Evolutionary conservation across 1,140 invertebrate genomes (phyloP).

Genomic region (Ganaspis sp.): DNA sequence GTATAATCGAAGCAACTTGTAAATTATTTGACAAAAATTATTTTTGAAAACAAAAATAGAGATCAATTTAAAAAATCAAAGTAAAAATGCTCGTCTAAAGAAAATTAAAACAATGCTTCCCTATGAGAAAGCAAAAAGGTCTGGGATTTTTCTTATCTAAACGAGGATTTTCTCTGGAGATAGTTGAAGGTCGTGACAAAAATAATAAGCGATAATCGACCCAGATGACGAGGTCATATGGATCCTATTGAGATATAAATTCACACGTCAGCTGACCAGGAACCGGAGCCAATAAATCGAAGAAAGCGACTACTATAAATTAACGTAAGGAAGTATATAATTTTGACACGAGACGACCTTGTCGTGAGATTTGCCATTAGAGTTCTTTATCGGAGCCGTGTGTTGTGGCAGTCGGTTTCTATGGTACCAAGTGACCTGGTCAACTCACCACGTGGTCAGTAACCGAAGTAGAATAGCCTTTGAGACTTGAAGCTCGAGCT

Average conservation of each 20-base stretch:
- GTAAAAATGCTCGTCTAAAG: too few relatives aligned
- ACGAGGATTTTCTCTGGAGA: not conserved
- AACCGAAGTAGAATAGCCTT: slow-evolving; percentile 37
- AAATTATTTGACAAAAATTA: too few relatives aligned
- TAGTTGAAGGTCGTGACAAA: not conserved
- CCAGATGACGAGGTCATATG: not conserved
- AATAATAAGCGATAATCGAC: slow-evolving; percentile 1
- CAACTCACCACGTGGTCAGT: slow-evolving; percentile 74
- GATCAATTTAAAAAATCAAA: too few relatives aligned
- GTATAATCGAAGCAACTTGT: too few relatives aligned
- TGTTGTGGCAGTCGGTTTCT: slow-evolving; percentile 72
- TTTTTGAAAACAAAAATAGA: too few relatives aligned
- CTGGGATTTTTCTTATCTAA: too few relatives aligned
- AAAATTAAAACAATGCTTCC: too few relatives aligned
- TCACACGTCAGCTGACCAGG: not conserved
- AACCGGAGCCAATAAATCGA: not conserved
- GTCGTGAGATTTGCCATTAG: slow-evolving; percentile 60
- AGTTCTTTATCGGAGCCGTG: slow-evolving; percentile 51
- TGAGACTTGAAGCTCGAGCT: slow-evolving; percentile 38
- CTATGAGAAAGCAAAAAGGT: too few relatives aligned
- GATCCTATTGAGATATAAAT: not conserved
- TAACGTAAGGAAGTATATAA: slow-evolving; percentile 42
- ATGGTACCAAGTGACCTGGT: slow-evolving; percentile 74
- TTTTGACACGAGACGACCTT: slow-evolving; percentile 61
- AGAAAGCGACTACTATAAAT: slow-evolving; percentile 13